phyloP scores from a whole-genome alignment of 2,113 vertebrate genomes.

The Oplegnathus fasciatus region DNA sequence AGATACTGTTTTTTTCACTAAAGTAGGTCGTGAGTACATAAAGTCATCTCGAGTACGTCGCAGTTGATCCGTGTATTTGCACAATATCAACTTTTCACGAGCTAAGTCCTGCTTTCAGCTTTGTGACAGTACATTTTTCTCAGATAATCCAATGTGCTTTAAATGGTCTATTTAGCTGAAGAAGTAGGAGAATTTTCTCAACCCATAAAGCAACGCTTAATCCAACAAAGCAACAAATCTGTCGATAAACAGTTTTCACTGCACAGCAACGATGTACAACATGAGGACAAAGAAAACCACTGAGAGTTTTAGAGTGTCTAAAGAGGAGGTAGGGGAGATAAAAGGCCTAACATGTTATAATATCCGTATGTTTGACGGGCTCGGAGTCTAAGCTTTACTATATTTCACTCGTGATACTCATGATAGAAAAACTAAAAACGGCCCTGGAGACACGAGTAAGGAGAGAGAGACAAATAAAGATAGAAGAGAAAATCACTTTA shows the following conservation, averaged over 20 bases:
- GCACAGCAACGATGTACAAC: no score
- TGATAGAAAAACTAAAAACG: neutral
- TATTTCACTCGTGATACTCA: neutral
- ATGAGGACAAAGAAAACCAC: neutral
- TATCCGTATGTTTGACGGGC: conserved; percentile 1
- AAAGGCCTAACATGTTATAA: neutral
- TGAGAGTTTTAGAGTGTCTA: neutral
- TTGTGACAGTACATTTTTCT: no score
- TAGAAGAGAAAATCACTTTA: neutral
- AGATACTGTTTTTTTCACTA: no score
- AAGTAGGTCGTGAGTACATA: no score
- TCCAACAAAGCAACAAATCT: neutral
- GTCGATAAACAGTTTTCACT: neutral
- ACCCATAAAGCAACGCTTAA: neutral
- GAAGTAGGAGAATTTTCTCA: neutral
- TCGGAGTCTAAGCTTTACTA: neutral
- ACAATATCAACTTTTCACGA: neutral
- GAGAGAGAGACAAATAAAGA: neutral
- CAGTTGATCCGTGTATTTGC: no score
- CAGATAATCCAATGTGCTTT: neutral
- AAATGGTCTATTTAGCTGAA: neutral
- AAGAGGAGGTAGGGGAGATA: no score
- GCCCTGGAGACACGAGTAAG: neutral
- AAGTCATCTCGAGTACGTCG: no score
- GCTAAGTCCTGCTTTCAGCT: neutral